Percentiles rank a stretch among this genome's conserved stretches.
phyloP scores from a whole-genome alignment of 2,888 invertebrate species.

The Xiphydria camelus region DNA sequence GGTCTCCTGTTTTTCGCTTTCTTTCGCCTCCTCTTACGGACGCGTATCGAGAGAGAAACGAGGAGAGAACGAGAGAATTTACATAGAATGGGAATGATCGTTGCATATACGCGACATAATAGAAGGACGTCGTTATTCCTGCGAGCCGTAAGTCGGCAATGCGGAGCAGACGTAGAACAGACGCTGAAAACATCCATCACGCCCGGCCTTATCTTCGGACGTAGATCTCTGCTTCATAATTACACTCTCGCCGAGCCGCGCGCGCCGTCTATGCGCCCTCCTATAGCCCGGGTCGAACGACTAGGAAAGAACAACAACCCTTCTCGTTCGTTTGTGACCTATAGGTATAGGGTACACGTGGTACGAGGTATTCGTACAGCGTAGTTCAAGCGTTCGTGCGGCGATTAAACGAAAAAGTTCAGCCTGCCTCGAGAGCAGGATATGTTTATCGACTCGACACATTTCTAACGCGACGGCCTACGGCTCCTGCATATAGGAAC shows the following conservation, averaged over 20 bases:
- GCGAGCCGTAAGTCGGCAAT: slow-evolving; percentile 49
- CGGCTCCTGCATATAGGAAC: too few relatives aligned
- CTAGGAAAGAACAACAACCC: slow-evolving; percentile 13
- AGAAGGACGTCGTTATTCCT: slow-evolving; percentile 31
- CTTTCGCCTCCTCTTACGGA: slow-evolving; percentile 15
- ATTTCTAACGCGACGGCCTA: too few relatives aligned
- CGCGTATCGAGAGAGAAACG: slow-evolving; percentile 28
- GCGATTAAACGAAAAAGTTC: slow-evolving; percentile 31
- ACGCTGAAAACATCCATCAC: slow-evolving; percentile 59
- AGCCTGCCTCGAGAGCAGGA: too few relatives aligned
- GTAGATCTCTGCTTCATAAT: slow-evolving; percentile 56
- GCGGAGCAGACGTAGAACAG: slow-evolving; percentile 55
- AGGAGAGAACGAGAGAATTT: slow-evolving; percentile 42
- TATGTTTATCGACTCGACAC: too few relatives aligned
- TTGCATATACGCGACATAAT: slow-evolving; percentile 35
- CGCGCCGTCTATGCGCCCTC: neutral
- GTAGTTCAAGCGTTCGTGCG: too few relatives aligned
- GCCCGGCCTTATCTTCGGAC: slow-evolving; percentile 49
- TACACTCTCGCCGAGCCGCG: slow-evolving; percentile 47
- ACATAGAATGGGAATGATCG: slow-evolving; percentile 51
- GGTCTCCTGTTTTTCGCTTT: slow-evolving; percentile 10
- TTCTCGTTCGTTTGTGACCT: too few relatives aligned
- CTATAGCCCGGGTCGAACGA: too few relatives aligned
- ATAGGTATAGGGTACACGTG: too few relatives aligned
- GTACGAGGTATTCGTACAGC: too few relatives aligned